Evolutionary conservation across 1,140 invertebrate species (phyloP), one percentile per base, ranked within the genome.

Genomic region (Papilio aristodemus): DNA sequence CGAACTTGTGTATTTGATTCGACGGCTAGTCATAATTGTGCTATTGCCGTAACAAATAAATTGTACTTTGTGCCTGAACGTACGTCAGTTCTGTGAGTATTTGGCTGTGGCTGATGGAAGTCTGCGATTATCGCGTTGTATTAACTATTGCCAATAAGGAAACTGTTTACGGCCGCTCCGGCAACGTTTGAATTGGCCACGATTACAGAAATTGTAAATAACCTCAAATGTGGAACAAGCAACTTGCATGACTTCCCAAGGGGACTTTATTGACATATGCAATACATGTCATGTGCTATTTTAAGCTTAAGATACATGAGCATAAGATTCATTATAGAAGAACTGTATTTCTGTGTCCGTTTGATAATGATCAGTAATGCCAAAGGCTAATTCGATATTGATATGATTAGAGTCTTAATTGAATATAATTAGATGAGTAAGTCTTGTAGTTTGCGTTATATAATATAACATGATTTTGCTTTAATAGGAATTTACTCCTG

Each of bases 201-300:
- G 57, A 71, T 75, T 70, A 70, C 71, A 71, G 73, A 74, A 69
- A 72, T 46, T 68, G 59, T 75, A 68, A 70, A 70, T 67, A 69
- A 43, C 67, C 57, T 43, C 57, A 68, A 25, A 69, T 68, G 37
- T 59, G 39, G 67, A 68, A 32, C 67, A 38, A 67, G 50, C 50
- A 39, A 57, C 50, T 57, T 19, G 13, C 57, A 59, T 36, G 37
- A 39, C 50, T 57, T 50, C 14, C 32, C 8, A 22, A 27, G 7
- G 7, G 50, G 19, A 39, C 43, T 54, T 25, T 54, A 54, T 54
- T 54, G 46, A 54, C 46, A 54, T 54, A 8, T 54, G 22, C 19
- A 25, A 54, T 11, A 11, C 10, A 19, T 22, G 19, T 9, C 22
- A 19, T 54, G 5, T 22, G 9, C 46, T 32, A 25, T 11, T 54